Base-by-base conservation (phyloP, 2,888 invertebrate species). In the Carabus problematicus region DNA sequence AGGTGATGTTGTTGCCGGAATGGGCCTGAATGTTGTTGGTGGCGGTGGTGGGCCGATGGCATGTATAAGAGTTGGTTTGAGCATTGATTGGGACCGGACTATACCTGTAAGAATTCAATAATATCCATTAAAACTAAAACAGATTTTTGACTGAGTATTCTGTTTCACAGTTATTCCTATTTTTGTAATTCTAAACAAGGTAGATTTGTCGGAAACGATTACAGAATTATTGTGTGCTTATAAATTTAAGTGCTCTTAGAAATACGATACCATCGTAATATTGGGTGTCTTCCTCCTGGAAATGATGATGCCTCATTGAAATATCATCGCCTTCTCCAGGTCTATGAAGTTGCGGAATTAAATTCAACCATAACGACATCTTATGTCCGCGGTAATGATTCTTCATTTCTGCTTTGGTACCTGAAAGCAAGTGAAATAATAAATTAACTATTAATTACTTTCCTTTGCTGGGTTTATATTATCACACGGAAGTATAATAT, bases 381-480 rank as follows among this genome's bases (percentile, higher is more conserved):
- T 95, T 94, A 85, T 96, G 95, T 54, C 96, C 95, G 47, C 96
- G 88, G 82, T 96, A 97, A 82, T 97, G 97, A 78, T 93, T 93
- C 74, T 91, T 90, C 83, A 94, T 90, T 81, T 91, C 91, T 40
- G 91, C 88, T 77, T 89, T 89, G 75, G 83, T 85, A 78, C 90
- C 91, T 91, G 77, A 73, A 79, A 16, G 9, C 9, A 52, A 45
- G 7, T 45, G 3, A 45, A 45, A 7, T 45, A 45, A 42, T 8
- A n/a, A n/a, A n/a, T n/a, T n/a, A n/a, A n/a, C n/a, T n/a, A n/a
- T n/a, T n/a, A n/a, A 29, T 29, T 29, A 29, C 29, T 29, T 29
- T 29, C 29, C 29, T 29, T 29, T 29, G 29, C 29, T 6, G 6
- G 29, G 29, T 3, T 29, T 29, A 29, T 29, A 29, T 29, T 2